phyloP scores from a whole-genome alignment of 2,113 vertebrate genomes.

The Casuarius casuarius region DNA sequence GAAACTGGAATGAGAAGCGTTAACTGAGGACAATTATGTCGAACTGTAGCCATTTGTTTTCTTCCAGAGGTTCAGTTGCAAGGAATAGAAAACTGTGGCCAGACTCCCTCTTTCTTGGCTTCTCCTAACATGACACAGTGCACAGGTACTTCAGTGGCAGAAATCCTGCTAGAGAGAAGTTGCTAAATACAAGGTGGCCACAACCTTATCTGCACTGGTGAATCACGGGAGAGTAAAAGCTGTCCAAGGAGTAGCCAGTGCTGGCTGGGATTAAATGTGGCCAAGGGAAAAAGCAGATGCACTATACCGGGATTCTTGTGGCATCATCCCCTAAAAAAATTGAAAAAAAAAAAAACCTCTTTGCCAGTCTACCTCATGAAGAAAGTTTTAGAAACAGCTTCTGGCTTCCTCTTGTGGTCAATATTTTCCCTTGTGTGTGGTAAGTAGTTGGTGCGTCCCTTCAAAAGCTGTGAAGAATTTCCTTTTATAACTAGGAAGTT shows the following conservation, averaged over 20 bases:
- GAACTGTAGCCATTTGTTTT: background rate
- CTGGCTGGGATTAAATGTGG: background rate
- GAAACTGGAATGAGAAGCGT: background rate
- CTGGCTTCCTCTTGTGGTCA: background rate
- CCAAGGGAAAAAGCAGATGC: background rate
- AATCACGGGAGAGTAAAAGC: background rate
- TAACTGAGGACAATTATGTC: background rate
- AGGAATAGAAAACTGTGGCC: background rate
- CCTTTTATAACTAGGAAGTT: background rate
- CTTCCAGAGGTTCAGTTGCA: background rate
- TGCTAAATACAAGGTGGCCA: background rate
- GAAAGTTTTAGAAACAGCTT: background rate
- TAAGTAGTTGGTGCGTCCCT: background rate
- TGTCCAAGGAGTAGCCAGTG: background rate
- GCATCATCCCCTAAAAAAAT: background rate
- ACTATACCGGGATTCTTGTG: background rate
- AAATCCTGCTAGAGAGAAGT: background rate
- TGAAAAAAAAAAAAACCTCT: background rate
- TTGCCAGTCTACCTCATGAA: background rate
- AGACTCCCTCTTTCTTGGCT: background rate
- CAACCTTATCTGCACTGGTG: background rate
- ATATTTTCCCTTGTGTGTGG: background rate
- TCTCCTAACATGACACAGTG: background rate
- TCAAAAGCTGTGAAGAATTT: background rate
- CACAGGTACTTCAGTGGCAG: background rate